Percentiles rank a stretch among this genome's conserved stretches.
Conservation (phyloP, 2,797 vertebrate genomes). For the Periophthalmus magnuspinnatus region DNA sequence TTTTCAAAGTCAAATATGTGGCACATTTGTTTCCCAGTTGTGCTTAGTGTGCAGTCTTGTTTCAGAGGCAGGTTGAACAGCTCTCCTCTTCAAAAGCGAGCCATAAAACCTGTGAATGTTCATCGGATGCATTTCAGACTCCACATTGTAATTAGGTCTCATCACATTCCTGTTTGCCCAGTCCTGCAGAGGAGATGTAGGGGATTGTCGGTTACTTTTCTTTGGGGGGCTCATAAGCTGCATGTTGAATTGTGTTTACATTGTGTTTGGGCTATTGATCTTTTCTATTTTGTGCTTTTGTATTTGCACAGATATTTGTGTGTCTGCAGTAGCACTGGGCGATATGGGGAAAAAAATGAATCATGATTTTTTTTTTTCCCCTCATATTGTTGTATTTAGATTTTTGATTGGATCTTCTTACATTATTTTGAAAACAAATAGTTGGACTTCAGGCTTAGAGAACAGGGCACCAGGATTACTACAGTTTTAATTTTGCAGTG, state of each 20-base stretch:
- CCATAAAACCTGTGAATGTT: conserved; percentile 59
- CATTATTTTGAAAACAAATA: no score
- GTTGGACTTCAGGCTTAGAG: no score
- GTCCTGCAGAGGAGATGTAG: conserved; percentile 31
- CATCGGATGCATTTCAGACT: conserved; percentile 67
- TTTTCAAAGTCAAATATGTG: conserved; percentile 2
- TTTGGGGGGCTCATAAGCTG: conserved; percentile 45
- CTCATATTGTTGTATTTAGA: no score
- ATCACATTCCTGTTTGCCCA: conserved; percentile 55
- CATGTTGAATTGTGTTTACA: conserved; percentile 54
- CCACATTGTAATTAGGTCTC: conserved; percentile 64
- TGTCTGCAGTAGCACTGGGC: conserved; percentile 4
- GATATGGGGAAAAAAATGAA: no score
- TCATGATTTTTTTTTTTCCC: no score
- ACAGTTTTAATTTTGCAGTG: no score
- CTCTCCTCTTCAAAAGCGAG: conserved; percentile 59
- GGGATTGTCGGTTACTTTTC: conserved; percentile 28
- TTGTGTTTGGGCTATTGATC: conserved; percentile 45
- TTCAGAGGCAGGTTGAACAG: conserved; percentile 38
- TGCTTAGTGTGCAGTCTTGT: conserved; percentile 12
- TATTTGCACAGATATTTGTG: conserved; percentile 49
- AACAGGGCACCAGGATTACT: no score
- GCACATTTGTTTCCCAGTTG: conserved; percentile 12
- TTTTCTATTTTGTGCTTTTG: conserved; percentile 35
- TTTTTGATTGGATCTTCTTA: no score